Base-by-base conservation (phyloP, 2,888 invertebrate species). In the Thyatira batis region DNA sequence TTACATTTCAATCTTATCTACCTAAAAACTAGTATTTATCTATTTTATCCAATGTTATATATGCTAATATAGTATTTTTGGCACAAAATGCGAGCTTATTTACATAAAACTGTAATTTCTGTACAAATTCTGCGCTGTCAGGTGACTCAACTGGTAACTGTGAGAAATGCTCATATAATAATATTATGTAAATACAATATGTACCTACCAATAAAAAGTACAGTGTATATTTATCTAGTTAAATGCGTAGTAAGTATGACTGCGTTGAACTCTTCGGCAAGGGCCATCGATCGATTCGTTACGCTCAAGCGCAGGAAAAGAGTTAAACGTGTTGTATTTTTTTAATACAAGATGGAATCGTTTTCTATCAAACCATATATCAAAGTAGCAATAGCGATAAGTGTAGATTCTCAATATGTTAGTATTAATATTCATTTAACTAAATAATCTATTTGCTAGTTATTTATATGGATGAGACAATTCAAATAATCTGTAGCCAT, bases 211-310 rank as follows among this genome's bases (percentile, higher is more conserved):
- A n/a, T n/a, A n/a, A n/a, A n/a, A n/a, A n/a, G n/a, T n/a, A n/a
- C n/a, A n/a, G n/a, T n/a, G n/a, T n/a, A n/a, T n/a, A n/a, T 39
- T 39, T 39, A 0, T 39, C 39, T 39, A 17, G 8, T 8, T 39
- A 2, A 39, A n/a, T 5, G 39, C 5, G 13, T 39, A 39, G 13
- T 17, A 53, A 39, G 13, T 17, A 53, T 54, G 55, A 71, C 67
- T 77, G 81, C 85, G 87, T 85, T 87, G 85, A 89, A 87, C 86
- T 87, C 87, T 82, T 77, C 78, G 67, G 62, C 71, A 82, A 80
- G 88, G 87, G 89, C 87, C 86, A 81, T 80, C 80, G 89, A 76
- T 85, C 89, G 88, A 90, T 90, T 89, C 63, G 87, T 67, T 68
- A 80, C 84, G 83, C 78, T 74, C 76, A 65, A 60, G 73, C 79